Percentiles rank a stretch among this genome's conserved stretches.
phyloP scores from a whole-genome alignment of 2,888 invertebrate species.

The Noctua fimbriata region DNA sequence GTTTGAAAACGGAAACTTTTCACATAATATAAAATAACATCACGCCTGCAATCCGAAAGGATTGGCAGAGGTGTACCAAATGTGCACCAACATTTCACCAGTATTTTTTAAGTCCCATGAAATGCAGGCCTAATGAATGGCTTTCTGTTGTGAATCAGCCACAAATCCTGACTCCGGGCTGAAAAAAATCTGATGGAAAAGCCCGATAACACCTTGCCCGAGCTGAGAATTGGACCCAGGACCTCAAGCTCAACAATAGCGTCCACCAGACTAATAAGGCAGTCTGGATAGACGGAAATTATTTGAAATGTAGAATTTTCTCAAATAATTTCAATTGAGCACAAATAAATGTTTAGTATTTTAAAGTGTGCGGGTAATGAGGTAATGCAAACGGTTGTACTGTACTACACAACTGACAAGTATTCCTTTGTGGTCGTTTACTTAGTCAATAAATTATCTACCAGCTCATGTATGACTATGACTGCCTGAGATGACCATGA shows the following conservation, averaged over 20 bases:
- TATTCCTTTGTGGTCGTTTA: slow-evolving; percentile 20
- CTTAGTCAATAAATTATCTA: slow-evolving; percentile 19
- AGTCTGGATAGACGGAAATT: neutral
- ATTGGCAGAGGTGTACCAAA: neutral
- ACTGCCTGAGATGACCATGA: neutral
- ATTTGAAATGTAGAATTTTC: neutral
- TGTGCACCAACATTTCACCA: neutral
- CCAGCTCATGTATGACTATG: slow-evolving; percentile 11
- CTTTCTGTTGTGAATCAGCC: too few species aligned
- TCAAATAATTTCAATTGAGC: slow-evolving; percentile 5
- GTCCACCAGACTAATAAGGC: neutral
- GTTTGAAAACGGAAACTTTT: slow-evolving; percentile 37
- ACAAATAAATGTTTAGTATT: neutral
- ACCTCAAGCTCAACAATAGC: neutral
- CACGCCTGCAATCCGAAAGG: neutral
- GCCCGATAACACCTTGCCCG: neutral
- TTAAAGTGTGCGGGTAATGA: neutral
- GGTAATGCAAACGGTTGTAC: slow-evolving; percentile 6
- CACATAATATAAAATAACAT: neutral
- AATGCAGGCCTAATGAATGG: too few species aligned
- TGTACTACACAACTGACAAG: slow-evolving; percentile 17
- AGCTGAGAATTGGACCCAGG: neutral
- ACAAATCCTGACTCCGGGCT: neutral
- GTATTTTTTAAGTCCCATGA: neutral
- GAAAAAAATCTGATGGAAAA: neutral